Percentiles rank a stretch among this genome's conserved stretches.
These are phyloP conservation scores for Callyntrura sp. DNA, from an alignment of 2,888 invertebrate species.

Conservation along the genomic window DNA sequence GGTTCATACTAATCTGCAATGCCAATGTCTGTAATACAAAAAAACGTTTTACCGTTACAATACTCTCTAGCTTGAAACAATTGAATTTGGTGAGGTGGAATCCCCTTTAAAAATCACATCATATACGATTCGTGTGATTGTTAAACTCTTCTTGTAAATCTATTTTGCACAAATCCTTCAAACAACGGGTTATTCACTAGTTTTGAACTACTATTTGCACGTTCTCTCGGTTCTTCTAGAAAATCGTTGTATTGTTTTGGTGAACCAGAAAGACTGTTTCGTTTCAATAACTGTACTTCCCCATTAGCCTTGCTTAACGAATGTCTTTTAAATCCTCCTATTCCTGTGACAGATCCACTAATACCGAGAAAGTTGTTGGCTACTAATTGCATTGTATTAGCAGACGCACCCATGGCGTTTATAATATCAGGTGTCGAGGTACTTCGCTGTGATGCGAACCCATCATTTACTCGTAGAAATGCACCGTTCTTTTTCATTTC, in stretches of 20 bases:
- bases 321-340: constrained; percentile 5
- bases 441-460: background rate
- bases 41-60: no score
- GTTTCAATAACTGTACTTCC: constrained; percentile 28
- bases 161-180: constrained; percentile 66
- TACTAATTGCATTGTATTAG: background rate
- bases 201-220: constrained; percentile 39
- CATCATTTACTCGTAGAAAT: background rate
- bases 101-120: no score
- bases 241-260: background rate
- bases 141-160: constrained; percentile 60
- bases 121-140: no score
- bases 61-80: no score
- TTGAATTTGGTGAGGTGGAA: no score
- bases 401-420: constrained; percentile 21
- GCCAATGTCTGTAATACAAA: no score
- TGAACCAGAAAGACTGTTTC: constrained; percentile 5
- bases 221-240: constrained; percentile 32
- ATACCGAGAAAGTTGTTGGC: constrained; percentile 46
- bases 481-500: background rate
- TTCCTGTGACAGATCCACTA: background rate
- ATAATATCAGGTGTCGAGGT: constrained; percentile 56
- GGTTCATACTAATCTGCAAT: no score
- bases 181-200: constrained; percentile 48
- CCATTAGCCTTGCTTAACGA: constrained; percentile 9